Conservation (phyloP, 2,888 invertebrate species). For the Candidula unifasciata region DNA sequence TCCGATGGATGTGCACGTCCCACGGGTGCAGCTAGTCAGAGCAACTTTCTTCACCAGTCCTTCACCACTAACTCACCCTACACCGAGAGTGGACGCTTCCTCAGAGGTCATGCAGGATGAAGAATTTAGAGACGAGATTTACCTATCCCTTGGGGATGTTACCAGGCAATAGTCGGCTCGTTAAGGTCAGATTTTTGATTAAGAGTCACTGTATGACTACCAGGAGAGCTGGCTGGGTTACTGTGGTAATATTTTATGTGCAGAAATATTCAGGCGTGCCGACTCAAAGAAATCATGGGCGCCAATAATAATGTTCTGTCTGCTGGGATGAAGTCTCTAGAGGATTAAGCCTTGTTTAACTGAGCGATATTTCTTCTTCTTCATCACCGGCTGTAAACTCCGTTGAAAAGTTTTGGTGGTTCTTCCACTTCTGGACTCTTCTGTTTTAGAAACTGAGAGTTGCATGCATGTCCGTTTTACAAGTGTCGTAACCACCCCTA, state of each 20-base stretch:
- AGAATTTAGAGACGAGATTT: constrained; percentile 17
- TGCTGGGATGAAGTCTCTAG: no score
- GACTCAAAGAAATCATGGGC: no score
- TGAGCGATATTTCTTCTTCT: no score
- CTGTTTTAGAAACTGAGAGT: no score
- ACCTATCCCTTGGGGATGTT: neutral
- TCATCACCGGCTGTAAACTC: no score
- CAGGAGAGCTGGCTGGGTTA: neutral
- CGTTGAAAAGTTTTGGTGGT: no score
- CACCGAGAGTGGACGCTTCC: neutral
- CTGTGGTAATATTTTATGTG: neutral
- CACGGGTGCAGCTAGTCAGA: constrained; percentile 7
- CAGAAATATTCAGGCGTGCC: no score
- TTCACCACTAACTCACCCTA: neutral
- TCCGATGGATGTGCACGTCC: constrained; percentile 37
- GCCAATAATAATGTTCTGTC: no score
- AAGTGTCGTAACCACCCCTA: no score
- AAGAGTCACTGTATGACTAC: neutral
- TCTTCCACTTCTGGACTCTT: no score
- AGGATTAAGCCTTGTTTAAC: no score
- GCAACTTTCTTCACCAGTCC: neutral
- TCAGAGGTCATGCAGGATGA: neutral
- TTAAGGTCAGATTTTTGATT: neutral
- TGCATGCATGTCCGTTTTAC: no score
- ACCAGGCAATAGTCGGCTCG: neutral